Evolutionary conservation across 2,888 invertebrate species (phyloP).

Genomic region (Hypselothyrea guttata): DNA sequence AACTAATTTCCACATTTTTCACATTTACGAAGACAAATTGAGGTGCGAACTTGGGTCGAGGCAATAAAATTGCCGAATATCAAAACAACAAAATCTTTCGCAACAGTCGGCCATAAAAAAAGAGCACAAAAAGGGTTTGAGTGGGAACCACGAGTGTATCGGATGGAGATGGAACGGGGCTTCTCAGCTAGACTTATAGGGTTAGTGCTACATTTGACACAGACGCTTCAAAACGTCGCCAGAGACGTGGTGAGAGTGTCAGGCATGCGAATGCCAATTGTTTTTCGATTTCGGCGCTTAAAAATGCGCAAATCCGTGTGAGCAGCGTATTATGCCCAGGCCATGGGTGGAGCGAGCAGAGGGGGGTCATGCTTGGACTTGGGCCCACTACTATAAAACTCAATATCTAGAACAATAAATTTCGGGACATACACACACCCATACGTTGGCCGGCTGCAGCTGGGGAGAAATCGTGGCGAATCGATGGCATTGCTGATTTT

Average conservation of each 20-base stretch:
- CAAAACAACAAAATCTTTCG: slow-evolving; percentile 75
- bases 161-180: not conserved
- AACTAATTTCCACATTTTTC: slow-evolving; percentile 82
- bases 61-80: slow-evolving; percentile 80
- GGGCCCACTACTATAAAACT: slow-evolving; percentile 70
- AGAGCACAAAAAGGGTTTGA: slow-evolving; percentile 49
- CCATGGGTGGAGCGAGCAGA: not conserved
- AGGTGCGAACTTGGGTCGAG: slow-evolving; percentile 82
- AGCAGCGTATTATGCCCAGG: slow-evolving; percentile 32
- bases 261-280: slow-evolving; percentile 78
- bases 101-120: slow-evolving; percentile 67
- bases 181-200: slow-evolving; percentile 22
- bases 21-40: slow-evolving; percentile 82
- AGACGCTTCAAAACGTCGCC: slow-evolving; percentile 50
- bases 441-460: slow-evolving; percentile 32
- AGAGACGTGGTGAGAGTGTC: slow-evolving; percentile 49
- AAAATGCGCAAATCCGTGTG: slow-evolving; percentile 63
- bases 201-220: slow-evolving; percentile 52
- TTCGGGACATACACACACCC: slow-evolving; percentile 47
- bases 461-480: slow-evolving; percentile 68
- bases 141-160: not conserved
- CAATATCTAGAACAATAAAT: slow-evolving; percentile 80
- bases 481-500: slow-evolving; percentile 53
- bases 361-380: slow-evolving; percentile 32
- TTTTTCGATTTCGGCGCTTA: slow-evolving; percentile 75